These are phyloP conservation scores for Drosophila grimshawi DNA, from an alignment of 1,140 invertebrate genomes.

Conservation along the genomic window DNA sequence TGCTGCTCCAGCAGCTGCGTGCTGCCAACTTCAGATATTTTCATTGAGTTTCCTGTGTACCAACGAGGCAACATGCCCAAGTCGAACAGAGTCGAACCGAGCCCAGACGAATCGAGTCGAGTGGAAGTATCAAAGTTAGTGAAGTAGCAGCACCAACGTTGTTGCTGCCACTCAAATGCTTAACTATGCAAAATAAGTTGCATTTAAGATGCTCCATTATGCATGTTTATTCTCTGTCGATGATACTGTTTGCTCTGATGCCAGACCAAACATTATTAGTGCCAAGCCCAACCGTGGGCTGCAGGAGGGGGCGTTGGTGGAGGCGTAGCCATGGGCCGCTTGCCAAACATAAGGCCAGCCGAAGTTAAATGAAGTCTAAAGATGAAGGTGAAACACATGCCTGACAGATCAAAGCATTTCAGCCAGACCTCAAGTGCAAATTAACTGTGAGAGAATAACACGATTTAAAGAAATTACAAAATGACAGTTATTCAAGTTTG, in stretches of 20 bases:
- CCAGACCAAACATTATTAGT: slow-evolving; percentile 33
- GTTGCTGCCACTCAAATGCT: slow-evolving; percentile 77
- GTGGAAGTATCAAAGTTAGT: slow-evolving; percentile 82
- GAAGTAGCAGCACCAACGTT: slow-evolving; percentile 59
- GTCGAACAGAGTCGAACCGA: slow-evolving; percentile 39
- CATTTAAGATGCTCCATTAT: slow-evolving; percentile 82
- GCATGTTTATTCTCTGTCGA: slow-evolving; percentile 80
- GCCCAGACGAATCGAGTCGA: slow-evolving; percentile 66
- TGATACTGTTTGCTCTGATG: slow-evolving; percentile 61
- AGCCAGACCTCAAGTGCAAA: background rate
- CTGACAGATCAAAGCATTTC: slow-evolving; percentile 51
- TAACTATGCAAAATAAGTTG: slow-evolving; percentile 83
- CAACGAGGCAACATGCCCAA: slow-evolving; percentile 14
- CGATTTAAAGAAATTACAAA: background rate
- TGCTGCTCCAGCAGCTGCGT: slow-evolving; percentile 11
- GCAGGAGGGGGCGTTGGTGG: slow-evolving; percentile 30
- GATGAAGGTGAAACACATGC: slow-evolving; percentile 35
- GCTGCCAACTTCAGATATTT: slow-evolving; percentile 79
- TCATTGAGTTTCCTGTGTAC: slow-evolving; percentile 75
- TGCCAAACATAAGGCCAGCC: slow-evolving; percentile 48
- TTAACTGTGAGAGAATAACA: background rate
- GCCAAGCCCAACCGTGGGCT: slow-evolving; percentile 11
- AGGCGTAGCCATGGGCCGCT: slow-evolving; percentile 19
- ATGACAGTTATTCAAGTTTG: background rate
- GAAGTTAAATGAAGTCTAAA: slow-evolving; percentile 58